Conservation (phyloP, 2,113 vertebrate species). For the Panthera leo region DNA sequence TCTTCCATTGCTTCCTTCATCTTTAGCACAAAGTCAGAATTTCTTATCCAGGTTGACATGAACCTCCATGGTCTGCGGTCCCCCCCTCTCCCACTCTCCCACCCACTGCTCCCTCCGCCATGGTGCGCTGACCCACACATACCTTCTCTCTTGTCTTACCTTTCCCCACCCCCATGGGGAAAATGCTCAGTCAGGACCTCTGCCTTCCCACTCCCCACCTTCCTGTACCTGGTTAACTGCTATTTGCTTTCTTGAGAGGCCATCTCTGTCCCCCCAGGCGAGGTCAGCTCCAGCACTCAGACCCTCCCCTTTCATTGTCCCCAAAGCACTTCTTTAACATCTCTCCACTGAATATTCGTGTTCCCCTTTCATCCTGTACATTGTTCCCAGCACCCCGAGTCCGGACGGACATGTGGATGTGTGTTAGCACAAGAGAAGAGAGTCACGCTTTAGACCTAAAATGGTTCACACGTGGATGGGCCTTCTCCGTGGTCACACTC, state of each 20-base stretch:
- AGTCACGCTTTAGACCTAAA: neutral
- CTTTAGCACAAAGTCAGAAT: neutral
- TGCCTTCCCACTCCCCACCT: neutral
- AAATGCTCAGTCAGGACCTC: neutral
- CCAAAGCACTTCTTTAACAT: accelerated
- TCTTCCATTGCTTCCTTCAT: neutral
- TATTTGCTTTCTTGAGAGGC: neutral
- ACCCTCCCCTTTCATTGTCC: neutral
- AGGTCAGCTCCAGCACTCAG: accelerated
- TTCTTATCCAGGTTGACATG: neutral
- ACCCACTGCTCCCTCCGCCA: neutral
- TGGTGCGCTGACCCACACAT: accelerated
- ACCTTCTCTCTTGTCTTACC: neutral
- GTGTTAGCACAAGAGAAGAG: neutral
- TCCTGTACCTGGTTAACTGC: neutral
- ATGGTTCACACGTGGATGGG: neutral
- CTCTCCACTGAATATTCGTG: neutral
- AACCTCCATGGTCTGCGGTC: neutral
- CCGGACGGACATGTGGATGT: neutral
- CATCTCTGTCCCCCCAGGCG: neutral
- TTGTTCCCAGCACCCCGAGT: neutral
- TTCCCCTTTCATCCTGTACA: neutral
- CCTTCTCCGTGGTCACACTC: accelerated
- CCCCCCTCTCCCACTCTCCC: accelerated
- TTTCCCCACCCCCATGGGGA: neutral